Percentiles rank a stretch among this genome's conserved stretches.
These are phyloP conservation scores for Leuciscus waleckii DNA, from an alignment of 2,797 vertebrate genomes.

Conservation along the genomic window DNA sequence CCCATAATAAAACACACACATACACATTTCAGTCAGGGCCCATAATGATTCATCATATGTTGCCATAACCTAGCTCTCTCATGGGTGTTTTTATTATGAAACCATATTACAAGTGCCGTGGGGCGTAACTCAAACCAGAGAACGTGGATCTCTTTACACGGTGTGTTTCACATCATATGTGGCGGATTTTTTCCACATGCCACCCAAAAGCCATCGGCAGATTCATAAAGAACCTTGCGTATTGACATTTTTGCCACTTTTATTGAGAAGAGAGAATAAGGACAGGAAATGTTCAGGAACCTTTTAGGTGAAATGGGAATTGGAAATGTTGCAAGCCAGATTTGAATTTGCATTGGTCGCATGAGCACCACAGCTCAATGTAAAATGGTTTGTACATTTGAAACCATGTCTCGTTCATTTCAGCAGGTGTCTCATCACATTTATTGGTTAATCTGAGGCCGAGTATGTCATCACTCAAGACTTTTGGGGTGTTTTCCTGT, in stretches of 20 bases:
- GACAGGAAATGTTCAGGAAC: background rate
- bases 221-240: background rate
- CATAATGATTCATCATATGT: slow-evolving; percentile 25
- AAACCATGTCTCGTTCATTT: background rate
- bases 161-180: slow-evolving; percentile 47
- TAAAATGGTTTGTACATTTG: background rate
- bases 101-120: slow-evolving; percentile 14
- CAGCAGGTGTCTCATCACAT: background rate
- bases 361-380: background rate
- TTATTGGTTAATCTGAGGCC: slow-evolving; percentile 7
- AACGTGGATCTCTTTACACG: slow-evolving; percentile 46
- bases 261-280: no score
- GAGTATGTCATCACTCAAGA: background rate
- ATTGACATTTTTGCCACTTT: background rate
- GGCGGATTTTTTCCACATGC: slow-evolving; percentile 50
- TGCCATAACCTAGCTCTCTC: slow-evolving; percentile 15
- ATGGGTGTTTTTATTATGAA: slow-evolving; percentile 35
- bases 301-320: background rate
- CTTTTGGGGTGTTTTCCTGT: slow-evolving; percentile 44
- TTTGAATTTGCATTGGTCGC: background rate
- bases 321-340: background rate
- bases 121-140: slow-evolving; percentile 33
- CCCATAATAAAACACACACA: slow-evolving; percentile 26
- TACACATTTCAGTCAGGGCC: slow-evolving; percentile 4
- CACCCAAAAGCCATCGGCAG: slow-evolving; percentile 14